Evolutionary conservation across 2,888 invertebrate genomes (phyloP), one percentile per base, ranked within the genome.

Genomic region (Parnassius orleans): DNA sequence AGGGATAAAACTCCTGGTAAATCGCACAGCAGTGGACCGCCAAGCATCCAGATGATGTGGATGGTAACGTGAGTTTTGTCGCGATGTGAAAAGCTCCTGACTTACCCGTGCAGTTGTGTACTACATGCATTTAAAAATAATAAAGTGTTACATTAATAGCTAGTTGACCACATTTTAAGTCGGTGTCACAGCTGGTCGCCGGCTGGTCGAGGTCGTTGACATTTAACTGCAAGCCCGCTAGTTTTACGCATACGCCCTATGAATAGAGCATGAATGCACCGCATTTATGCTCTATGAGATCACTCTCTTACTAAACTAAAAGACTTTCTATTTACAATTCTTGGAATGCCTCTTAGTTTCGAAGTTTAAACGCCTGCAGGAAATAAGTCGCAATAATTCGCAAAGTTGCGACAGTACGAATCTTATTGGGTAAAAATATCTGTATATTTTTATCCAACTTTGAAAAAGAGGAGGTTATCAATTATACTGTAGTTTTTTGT

Each of bases 31-130:
- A 33, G 33, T 24, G 24, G 3, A 24, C 7, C 24, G 3, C 24
- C 7, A 5, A 24, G 24, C 24, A 24, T 24, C 24, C 24, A 24
- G 24, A 7, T 24, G 24, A 24, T 24, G 24, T 24, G 24, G 7
- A 24, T 5, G 2, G 3, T 24, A 24, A 5, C 3, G 24, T 24
- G 7, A 24, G 24, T 24, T 24, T 24, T 24, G 3, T 24, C 24
- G 24, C 24, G 24, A 3, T 24, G 5, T 24, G 7, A 68, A 64
- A 65, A 68, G 66, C 64, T 57, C 50, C 57, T 19, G 43, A 62
- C 63, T 46, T 52, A 33, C 43, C 11, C 14, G 47, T 24, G 54
- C 46, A 57, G 12, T 53, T 53, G 60, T 55, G 61, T 61, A 61
- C 61, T 56, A 57, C 43, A 48, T n/a, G 52, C 50, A 24, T 10